Base-by-base conservation (phyloP, 2,888 invertebrate species). In the Pristionchus maxplancki region DNA sequence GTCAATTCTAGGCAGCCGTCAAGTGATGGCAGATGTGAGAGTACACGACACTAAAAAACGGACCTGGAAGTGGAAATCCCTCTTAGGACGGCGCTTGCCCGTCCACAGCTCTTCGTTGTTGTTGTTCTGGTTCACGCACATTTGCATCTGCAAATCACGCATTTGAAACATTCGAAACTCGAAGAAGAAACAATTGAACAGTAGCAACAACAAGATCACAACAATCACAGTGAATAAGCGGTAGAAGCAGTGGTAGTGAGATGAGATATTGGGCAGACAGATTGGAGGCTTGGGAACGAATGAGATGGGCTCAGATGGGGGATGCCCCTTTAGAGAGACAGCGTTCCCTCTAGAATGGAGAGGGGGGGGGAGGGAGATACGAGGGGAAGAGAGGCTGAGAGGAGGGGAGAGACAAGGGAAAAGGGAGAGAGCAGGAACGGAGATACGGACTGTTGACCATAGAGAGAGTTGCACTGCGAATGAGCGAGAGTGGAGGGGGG, bases 61-160 rank as follows among this genome's bases (percentile, higher is more conserved):
- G 44, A 87, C 86, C 86, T 87, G 86, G 71, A 87, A 87, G 67
- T 87, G 86, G 71, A 87, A 87, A 48, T 87, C 86, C n/a, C 86
- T 44, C 86, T 87, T 87, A 31, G 67, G 86, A 44, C 86, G 86
- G 28, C 71, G 86, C 34, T 87, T 53, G 31, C 50, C 64, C 24
- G 62, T 85, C 85, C 85, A 85, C 62, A 85, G 44, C 31, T 67
- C 58, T 5, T 67, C 50, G 50, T 67, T 48, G 50, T 71, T 87
- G 86, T 87, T 87, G 71, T 87, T 87, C 50, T 67, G 67, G 34
- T 50, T 87, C 20, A 87, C 86, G 40, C 86, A 87, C 86, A 87
- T 87, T 71, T 87, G 86, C 86, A 87, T 87, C 86, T 87, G 86
- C 17, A 87, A 71, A 28, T 34, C 24, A 28, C 8, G 15, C 28